A percentile compares a stretch with the other conserved stretches of the same genome.
Conservation (phyloP, 2,113 vertebrate genomes). For the Toxotes jaculatrix region DNA sequence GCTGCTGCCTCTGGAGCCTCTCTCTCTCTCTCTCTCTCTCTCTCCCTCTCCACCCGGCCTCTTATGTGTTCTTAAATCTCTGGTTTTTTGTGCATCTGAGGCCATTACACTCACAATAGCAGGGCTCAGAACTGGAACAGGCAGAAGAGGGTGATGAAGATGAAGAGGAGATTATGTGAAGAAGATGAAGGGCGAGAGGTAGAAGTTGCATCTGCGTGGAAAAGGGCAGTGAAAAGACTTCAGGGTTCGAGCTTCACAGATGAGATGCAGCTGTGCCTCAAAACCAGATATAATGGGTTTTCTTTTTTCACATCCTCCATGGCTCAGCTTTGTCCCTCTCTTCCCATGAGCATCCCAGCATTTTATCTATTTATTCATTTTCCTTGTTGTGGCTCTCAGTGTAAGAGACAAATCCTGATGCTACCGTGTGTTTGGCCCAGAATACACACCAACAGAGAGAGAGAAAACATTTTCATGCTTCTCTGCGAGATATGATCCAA, state of each 20-base stretch:
- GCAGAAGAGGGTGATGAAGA: constrained; percentile 3
- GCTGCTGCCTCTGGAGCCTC: constrained; percentile 17
- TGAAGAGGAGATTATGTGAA: constrained; percentile 19
- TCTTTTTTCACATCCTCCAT: background rate
- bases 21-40: background rate
- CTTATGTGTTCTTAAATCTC: constrained; percentile 54
- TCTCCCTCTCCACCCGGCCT: background rate
- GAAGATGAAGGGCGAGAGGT: constrained; percentile 5
- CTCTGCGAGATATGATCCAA: constrained; percentile 38
- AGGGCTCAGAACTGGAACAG: constrained; percentile 30
- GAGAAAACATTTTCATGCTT: constrained; percentile 8
- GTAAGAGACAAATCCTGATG: constrained; percentile 9
- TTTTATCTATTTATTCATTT: constrained; percentile 29
- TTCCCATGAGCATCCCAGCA: background rate
- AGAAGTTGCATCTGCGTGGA: constrained; percentile 18
- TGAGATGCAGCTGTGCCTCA: constrained; percentile 48
- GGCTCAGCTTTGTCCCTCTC: constrained; percentile 8
- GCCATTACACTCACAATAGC: constrained; percentile 44
- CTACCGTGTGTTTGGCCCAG: background rate
- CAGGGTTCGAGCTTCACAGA: constrained; percentile 11
- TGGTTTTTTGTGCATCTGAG: constrained; percentile 51
- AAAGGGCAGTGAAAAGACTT: constrained; percentile 23
- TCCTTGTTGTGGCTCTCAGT: constrained; percentile 30
- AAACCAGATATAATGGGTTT: constrained; percentile 20
- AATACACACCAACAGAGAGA: background rate